Evolutionary conservation across 2,113 vertebrate species (phyloP), one percentile per base, ranked within the genome.

Genomic region (Dascyllus trimaculatus): DNA sequence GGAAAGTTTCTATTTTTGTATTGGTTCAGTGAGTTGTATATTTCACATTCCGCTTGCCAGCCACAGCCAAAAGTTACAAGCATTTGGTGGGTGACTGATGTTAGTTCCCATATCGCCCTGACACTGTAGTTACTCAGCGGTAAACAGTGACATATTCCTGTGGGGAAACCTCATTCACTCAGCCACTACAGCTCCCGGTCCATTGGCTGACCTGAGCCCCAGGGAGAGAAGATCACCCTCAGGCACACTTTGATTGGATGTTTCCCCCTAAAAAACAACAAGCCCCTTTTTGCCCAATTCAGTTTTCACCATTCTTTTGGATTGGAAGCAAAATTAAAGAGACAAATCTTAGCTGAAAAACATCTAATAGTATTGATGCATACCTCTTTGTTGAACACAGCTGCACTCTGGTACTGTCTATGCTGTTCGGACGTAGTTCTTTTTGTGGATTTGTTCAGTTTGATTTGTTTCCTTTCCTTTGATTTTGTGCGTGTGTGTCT

Each of bases 81-180:
- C 22, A 26, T 88, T 75, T 83, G 66, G 51, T 29, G 25, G 43
- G 14, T 75, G 21, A 67, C 40, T 51, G 60, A 51, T 59, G 32
- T 83, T 62, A 56, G 21, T 46, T 57, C 40, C 75, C 52, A 45
- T 32, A 29, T 64, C 62, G 25, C 8, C 49, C 40, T n/a, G 61
- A 67, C 48, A 61, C 26, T 68, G 43, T 59, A 72, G 57, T 15
- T 70, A 32, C 51, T 71, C 22, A 66, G 14, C 18, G 87, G 80
- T 89, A 82, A 93, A 84, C 85, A 71, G 88, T 88, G 73, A 68
- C 52, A 73, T 84, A 48, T 88, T 87, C 84, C 78, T 84, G 65
- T 85, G 78, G 85, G 83, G 79, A 90, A 89, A 91, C 88, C 90
- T 92, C 90, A 91, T 93, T 93, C 92, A 91, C 91, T 93, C 83